These are phyloP conservation scores for Zaprionus gabonicus DNA, from an alignment of 1,140 invertebrate species.

Conservation along the genomic window DNA sequence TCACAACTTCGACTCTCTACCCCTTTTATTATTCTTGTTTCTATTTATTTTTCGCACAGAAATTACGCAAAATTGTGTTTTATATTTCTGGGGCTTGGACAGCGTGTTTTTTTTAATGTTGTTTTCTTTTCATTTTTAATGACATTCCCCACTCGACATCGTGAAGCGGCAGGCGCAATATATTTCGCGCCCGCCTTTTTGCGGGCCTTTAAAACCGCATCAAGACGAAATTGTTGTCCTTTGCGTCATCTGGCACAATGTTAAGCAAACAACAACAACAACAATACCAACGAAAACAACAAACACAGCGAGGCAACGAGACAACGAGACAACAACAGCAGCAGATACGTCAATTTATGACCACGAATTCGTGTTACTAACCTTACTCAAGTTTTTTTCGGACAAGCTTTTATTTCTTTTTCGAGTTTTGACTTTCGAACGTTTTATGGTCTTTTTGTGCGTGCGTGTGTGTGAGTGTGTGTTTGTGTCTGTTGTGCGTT, in stretches of 20 bases:
- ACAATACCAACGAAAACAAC: conserved; percentile 25
- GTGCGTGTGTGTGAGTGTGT: conserved; percentile 30
- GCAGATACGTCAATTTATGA: conserved; percentile 63
- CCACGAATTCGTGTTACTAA: conserved; percentile 77
- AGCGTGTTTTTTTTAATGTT: background rate
- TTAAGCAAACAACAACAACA: conserved; percentile 66
- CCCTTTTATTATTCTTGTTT: conserved; percentile 3
- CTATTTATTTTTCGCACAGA: conserved; percentile 9
- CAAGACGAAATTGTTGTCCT: conserved; percentile 61
- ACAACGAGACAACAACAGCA: conserved; percentile 34
- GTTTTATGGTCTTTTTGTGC: conserved; percentile 62
- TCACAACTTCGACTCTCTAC: background rate
- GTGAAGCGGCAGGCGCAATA: conserved; percentile 7
- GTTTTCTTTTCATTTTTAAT: conserved; percentile 21
- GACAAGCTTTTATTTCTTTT: conserved; percentile 41
- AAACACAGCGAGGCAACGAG: conserved; percentile 43
- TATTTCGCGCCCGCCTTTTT: conserved; percentile 10
- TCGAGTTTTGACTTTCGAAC: conserved; percentile 73
- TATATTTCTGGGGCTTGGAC: conserved; percentile 23
- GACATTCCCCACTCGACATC: conserved; percentile 14
- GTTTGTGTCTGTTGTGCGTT: conserved; percentile 10
- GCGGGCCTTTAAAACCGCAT: conserved; percentile 27
- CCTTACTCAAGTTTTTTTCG: conserved; percentile 74
- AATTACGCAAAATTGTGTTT: conserved; percentile 28
- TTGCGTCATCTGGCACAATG: conserved; percentile 70